Evolutionary conservation across 1,140 invertebrate species (phyloP).

Genomic region (Streblospio benedicti): DNA sequence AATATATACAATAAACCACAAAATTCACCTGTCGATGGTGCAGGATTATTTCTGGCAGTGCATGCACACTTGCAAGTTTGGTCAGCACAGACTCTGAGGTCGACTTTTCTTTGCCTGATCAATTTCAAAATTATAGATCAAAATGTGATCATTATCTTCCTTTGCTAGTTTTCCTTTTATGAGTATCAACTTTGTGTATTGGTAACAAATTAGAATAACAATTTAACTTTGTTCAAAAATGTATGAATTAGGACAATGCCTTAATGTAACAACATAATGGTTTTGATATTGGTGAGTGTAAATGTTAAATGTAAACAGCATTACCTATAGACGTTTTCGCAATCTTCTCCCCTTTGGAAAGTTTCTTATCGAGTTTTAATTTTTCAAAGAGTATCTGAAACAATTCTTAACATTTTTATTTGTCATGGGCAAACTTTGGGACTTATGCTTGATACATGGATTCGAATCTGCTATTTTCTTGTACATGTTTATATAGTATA

Average conservation of each 20-base stretch:
- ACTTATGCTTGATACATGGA: no score
- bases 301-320: no score
- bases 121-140: no score
- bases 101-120: constrained; percentile 49
- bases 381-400: constrained; percentile 51
- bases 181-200: no score
- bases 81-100: constrained; percentile 52
- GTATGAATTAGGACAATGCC: no score
- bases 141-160: no score
- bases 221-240: no score
- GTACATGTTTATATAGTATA: not conserved
- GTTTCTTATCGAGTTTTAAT: constrained; percentile 49
- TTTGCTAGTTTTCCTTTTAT: no score
- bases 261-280: no score
- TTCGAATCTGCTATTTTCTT: not conserved
- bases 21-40: constrained; percentile 50
- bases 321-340: no score
- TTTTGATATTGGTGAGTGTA: no score
- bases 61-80: constrained; percentile 45
- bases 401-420: not conserved
- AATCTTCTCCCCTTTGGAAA: constrained; percentile 40
- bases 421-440: not conserved
- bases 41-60: constrained; percentile 51
- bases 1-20: not conserved
- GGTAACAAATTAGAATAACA: no score